Conservation (phyloP, 2,888 invertebrate species). For the Phengaris arion region DNA sequence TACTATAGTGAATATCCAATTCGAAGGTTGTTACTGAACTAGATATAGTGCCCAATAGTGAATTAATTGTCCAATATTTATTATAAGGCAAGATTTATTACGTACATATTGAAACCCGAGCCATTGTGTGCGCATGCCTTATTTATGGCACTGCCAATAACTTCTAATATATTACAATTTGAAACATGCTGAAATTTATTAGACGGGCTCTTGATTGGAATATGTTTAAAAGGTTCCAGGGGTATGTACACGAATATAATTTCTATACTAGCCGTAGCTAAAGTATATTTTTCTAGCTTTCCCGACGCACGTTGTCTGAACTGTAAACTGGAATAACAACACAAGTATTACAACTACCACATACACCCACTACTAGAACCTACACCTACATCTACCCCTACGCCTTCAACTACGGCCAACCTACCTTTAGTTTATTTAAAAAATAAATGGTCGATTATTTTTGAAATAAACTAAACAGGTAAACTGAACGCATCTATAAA, state of each 20-base stretch:
- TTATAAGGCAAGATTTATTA: constrained; percentile 15
- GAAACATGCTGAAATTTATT: constrained; percentile 20
- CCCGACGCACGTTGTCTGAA: no score
- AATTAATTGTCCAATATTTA: constrained; percentile 20
- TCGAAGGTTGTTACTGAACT: constrained; percentile 11
- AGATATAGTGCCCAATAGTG: constrained; percentile 5
- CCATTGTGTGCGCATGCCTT: constrained; percentile 5
- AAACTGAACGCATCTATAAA: no score
- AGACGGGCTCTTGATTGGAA: constrained; percentile 9
- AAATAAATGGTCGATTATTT: no score
- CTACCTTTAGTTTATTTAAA: no score
- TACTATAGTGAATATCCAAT: background rate
- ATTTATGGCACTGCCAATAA: constrained; percentile 24
- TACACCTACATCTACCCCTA: no score
- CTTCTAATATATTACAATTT: constrained; percentile 18
- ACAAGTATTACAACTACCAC: no score
- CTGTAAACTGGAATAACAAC: no score
- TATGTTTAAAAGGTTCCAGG: background rate
- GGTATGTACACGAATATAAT: background rate
- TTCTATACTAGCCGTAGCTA: no score
- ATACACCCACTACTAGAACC: no score
- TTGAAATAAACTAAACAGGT: no score
- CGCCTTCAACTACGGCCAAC: no score
- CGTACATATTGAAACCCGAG: constrained; percentile 19
- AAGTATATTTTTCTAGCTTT: no score